A percentile compares a stretch with the other conserved stretches of the same genome.
Conservation (phyloP, 2,888 invertebrate genomes). For the Thysanoteuthis rhombus region DNA sequence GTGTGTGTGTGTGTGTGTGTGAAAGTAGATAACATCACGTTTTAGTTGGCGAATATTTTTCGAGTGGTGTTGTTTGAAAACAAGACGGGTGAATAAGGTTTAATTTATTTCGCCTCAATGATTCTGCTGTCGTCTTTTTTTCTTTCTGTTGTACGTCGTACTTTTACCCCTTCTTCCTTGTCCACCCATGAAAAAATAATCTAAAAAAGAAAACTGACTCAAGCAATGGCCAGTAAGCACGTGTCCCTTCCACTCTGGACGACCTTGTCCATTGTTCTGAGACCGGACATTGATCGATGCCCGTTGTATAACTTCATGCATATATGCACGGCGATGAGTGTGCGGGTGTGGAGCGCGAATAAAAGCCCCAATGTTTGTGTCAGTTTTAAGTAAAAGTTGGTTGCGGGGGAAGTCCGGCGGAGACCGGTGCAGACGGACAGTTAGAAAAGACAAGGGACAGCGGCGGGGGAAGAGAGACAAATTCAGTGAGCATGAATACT, state of each 20-base stretch:
- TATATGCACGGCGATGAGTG: neutral
- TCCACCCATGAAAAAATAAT: too few relatives aligned
- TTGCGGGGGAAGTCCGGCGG: neutral
- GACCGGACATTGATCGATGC: neutral
- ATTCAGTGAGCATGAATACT: neutral
- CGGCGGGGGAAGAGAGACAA: neutral
- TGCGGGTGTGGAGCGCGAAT: neutral
- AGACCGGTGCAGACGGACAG: neutral
- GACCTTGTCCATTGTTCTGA: neutral
- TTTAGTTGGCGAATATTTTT: neutral
- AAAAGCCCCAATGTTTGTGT: neutral
- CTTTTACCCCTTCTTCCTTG: neutral
- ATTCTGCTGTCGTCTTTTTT: too few relatives aligned
- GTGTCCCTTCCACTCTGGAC: neutral
- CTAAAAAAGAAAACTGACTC: neutral
- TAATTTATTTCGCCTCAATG: neutral
- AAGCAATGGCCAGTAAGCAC: neutral
- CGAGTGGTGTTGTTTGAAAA: neutral
- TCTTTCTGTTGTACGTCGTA: too few relatives aligned
- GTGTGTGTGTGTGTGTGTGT: neutral
- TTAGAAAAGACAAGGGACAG: neutral
- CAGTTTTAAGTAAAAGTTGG: neutral
- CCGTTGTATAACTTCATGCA: neutral
- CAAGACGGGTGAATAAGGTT: neutral
- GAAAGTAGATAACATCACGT: neutral